These are phyloP conservation scores for Mizuhopecten yessoensis DNA, from an alignment of 1,140 invertebrate species.

Conservation along the genomic window DNA sequence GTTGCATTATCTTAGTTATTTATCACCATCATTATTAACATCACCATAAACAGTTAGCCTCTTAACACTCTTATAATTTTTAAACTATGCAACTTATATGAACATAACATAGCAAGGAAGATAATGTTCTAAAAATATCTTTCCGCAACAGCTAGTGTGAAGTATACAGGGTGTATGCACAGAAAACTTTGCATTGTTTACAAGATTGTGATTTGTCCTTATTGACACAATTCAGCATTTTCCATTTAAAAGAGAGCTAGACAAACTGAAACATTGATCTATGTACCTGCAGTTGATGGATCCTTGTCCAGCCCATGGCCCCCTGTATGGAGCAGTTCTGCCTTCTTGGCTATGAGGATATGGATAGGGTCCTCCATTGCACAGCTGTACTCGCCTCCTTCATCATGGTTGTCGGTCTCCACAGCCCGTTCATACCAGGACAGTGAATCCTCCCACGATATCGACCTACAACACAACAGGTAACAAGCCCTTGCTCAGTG, in stretches of 20 bases:
- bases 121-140: neutral
- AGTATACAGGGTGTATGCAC: too few relatives aligned
- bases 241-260: too few relatives aligned
- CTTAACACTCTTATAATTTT: too few relatives aligned
- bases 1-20: neutral
- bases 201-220: neutral
- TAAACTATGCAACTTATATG: too few relatives aligned
- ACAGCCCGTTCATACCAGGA: conserved; percentile 84
- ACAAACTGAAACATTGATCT: too few relatives aligned
- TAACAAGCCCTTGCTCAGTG: conserved; percentile 45
- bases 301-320: conserved; percentile 84
- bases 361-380: conserved; percentile 82
- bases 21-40: too few relatives aligned
- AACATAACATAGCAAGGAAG: too few relatives aligned
- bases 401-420: conserved; percentile 82
- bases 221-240: too few relatives aligned
- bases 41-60: too few relatives aligned
- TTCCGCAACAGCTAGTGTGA: neutral
- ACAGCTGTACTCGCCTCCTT: conserved; percentile 83
- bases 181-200: conserved; percentile 11
- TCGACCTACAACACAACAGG: conserved; percentile 70
- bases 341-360: conserved; percentile 84
- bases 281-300: conserved; percentile 83
- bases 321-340: conserved; percentile 84
- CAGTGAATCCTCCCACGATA: conserved; percentile 83